These are phyloP conservation scores for Lapara coniferarum DNA, from an alignment of 2,888 invertebrate genomes.

Conservation along the genomic window DNA sequence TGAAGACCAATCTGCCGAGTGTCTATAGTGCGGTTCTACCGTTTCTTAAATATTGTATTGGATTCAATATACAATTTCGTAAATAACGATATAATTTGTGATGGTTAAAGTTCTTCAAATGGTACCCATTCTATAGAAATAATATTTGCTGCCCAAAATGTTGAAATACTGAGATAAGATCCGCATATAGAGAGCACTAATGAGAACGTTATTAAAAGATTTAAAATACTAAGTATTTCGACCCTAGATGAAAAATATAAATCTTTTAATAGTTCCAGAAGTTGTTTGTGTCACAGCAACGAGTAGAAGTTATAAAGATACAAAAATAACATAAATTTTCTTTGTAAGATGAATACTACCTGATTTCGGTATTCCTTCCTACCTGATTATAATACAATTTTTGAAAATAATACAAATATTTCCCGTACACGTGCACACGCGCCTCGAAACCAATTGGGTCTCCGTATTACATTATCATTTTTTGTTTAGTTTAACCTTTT, in stretches of 20 bases:
- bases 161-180: not conserved
- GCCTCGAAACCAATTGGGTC: not conserved
- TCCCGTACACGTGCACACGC: not conserved
- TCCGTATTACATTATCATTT: constrained; percentile 19
- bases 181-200: not conserved
- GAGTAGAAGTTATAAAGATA: not conserved
- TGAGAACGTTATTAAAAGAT: not conserved
- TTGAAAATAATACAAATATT: not conserved
- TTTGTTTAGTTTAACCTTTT: constrained; percentile 11
- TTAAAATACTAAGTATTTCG: not conserved
- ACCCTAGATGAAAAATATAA: not conserved
- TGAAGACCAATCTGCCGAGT: too few relatives aligned
- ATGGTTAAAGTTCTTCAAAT: too few relatives aligned
- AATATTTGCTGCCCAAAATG: not conserved
- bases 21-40: too few relatives aligned
- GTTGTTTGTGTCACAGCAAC: not conserved
- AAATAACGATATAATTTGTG: too few relatives aligned
- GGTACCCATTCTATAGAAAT: too few relatives aligned
- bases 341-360: not conserved
- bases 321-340: not conserved
- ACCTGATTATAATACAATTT: not conserved
- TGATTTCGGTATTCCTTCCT: not conserved
- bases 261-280: too few relatives aligned
- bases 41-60: too few relatives aligned
- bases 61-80: too few relatives aligned